Conservation (phyloP, 2,113 vertebrate genomes). For the Larimichthys crocea region DNA sequence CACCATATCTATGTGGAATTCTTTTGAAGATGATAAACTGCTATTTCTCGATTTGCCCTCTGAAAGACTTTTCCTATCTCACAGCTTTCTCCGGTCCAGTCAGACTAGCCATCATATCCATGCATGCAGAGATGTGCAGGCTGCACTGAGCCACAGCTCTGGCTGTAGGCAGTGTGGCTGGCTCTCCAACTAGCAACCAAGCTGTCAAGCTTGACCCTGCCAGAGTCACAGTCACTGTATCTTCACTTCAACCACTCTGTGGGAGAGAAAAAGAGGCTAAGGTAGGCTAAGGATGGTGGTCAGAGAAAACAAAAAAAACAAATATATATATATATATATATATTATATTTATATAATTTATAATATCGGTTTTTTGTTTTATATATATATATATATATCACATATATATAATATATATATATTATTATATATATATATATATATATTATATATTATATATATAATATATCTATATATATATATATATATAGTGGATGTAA, state of each 20-base stretch:
- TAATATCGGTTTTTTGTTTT: too few species aligned
- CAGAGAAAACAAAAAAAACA: neutral
- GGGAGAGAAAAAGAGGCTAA: constrained; percentile 12
- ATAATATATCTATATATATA: too few species aligned
- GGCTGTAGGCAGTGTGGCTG: constrained; percentile 39
- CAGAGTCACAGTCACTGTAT: constrained; percentile 38
- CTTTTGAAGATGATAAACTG: constrained; percentile 66
- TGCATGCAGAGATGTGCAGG: constrained; percentile 17
- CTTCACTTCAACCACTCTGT: constrained; percentile 29
- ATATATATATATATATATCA: too few species aligned
- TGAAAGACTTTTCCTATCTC: constrained; percentile 24
- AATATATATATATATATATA: too few species aligned
- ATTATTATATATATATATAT: too few species aligned
- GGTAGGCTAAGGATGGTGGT: constrained; percentile 1
- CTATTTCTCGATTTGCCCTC: constrained; percentile 48
- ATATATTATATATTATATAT: too few species aligned
- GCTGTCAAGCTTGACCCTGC: constrained; percentile 57
- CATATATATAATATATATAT: too few species aligned
- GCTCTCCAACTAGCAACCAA: constrained; percentile 34
- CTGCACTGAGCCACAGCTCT: constrained; percentile 32
- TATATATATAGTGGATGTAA: neutral
- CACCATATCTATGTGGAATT: constrained; percentile 53
- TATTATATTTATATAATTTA: too few species aligned
- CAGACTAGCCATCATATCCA: constrained; percentile 38
- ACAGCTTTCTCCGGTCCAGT: constrained; percentile 37